Evolutionary conservation across 2,797 vertebrate genomes (phyloP).

Genomic region (Pterois miles): DNA sequence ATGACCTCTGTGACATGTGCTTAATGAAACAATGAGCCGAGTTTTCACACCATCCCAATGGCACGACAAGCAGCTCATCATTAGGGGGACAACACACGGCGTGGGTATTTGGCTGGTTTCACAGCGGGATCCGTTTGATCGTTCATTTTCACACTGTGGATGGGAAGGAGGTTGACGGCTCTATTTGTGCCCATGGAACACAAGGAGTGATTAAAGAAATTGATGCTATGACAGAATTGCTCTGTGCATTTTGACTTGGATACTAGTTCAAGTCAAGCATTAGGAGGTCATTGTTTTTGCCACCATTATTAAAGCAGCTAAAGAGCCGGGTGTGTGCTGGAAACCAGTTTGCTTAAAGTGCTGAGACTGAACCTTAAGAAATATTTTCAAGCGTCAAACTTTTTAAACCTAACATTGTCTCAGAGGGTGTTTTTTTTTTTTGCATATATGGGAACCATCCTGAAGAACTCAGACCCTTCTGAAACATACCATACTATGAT

Average conservation of each 20-base stretch:
- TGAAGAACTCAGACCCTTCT: no score
- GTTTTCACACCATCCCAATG: conserved; percentile 41
- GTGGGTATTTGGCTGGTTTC: conserved; percentile 25
- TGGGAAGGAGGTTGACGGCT: not conserved
- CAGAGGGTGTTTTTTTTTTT: no score
- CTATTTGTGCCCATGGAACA: conserved; percentile 3
- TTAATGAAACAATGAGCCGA: conserved; percentile 63
- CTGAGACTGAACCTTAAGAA: not conserved
- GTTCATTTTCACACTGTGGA: not conserved
- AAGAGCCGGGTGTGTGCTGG: not conserved
- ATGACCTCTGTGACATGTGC: conserved; percentile 60
- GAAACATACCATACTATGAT: no score
- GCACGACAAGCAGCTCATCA: conserved; percentile 49
- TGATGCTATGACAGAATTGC: conserved; percentile 4
- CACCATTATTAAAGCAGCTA: not conserved
- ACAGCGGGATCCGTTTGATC: conserved; percentile 37
- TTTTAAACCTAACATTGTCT: no score
- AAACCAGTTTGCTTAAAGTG: not conserved
- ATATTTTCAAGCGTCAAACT: no score
- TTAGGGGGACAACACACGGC: conserved; percentile 38
- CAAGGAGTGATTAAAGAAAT: conserved; percentile 15
- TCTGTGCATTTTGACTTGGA: not conserved
- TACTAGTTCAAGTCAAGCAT: not conserved
- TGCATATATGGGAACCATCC: no score
- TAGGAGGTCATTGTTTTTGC: not conserved